Conservation (phyloP, 37 sponge, comb jelly and placozoan species). For the Tethya wilhelma region DNA sequence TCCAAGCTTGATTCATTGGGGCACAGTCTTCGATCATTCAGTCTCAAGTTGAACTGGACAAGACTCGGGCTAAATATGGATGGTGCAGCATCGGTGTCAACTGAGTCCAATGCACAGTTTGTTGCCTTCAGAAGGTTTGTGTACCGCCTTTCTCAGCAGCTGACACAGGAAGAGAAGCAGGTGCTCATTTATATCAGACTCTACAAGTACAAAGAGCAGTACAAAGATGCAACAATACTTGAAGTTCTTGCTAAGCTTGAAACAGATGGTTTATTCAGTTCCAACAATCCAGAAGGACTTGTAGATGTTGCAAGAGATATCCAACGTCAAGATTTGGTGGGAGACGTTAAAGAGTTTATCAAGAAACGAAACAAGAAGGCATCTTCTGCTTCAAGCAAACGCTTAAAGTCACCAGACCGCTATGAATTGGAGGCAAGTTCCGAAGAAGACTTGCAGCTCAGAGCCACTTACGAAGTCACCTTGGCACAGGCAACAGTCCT, state of each 20-base stretch:
- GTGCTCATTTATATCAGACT: constrained; percentile 19
- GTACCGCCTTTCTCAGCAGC: constrained; percentile 10
- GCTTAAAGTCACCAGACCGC: background rate
- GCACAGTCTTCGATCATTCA: too few relatives aligned
- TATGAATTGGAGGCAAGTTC: background rate
- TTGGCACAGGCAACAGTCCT: constrained; percentile 36
- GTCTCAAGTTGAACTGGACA: too few relatives aligned
- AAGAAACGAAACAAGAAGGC: constrained; percentile 11
- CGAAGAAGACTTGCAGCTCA: constrained; percentile 20
- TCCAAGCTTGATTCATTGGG: too few relatives aligned
- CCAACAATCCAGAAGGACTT: constrained; percentile 27
- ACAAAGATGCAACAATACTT: background rate
- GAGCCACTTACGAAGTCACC: constrained; percentile 19
- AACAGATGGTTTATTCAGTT: constrained; percentile 16
- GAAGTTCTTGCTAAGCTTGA: constrained; percentile 35
- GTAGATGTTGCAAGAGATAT: constrained; percentile 40
- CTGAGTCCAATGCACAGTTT: constrained; percentile 20
- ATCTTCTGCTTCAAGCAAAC: background rate
- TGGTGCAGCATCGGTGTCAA: constrained; percentile 11
- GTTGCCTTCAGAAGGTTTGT: constrained; percentile 40
- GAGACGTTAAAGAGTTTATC: constrained; percentile 17
- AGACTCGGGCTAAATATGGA: background rate
- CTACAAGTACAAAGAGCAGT: constrained; percentile 14
- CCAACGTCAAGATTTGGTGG: constrained; percentile 30
- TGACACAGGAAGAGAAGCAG: constrained; percentile 8